A percentile compares a stretch with the other conserved stretches of the same genome.
Evolutionary conservation across 2,888 invertebrate species (phyloP).

Genomic region (Hydropsyche betteni): DNA sequence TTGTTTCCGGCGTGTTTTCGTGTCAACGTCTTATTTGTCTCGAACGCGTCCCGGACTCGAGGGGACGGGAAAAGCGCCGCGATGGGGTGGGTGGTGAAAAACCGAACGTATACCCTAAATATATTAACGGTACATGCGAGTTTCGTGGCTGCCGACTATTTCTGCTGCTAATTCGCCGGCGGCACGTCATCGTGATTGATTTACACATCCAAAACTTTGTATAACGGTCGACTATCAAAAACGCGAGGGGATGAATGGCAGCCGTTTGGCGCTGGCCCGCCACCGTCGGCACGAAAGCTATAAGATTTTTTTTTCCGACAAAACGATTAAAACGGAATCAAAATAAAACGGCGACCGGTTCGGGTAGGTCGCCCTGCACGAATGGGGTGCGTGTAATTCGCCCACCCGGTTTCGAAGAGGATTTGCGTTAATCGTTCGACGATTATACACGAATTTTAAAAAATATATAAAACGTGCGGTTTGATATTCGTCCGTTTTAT

Average conservation of each 20-base stretch:
- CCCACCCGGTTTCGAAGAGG: no score
- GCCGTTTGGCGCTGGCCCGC: slow-evolving; percentile 13
- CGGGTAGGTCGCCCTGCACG: no score
- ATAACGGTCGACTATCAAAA: slow-evolving; percentile 30
- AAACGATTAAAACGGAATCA: no score
- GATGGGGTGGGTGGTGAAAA: slow-evolving; percentile 3
- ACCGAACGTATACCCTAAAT: background rate
- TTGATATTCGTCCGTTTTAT: no score
- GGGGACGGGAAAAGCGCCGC: background rate
- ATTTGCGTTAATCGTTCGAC: no score
- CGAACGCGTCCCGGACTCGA: background rate
- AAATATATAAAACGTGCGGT: no score
- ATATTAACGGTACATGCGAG: background rate
- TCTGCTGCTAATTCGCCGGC: slow-evolving; percentile 45
- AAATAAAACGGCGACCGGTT: no score
- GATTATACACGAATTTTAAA: no score
- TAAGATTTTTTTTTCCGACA: no score
- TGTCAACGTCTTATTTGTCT: slow-evolving; percentile 50
- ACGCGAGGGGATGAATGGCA: slow-evolving; percentile 31
- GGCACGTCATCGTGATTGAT: slow-evolving; percentile 49
- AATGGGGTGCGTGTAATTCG: no score
- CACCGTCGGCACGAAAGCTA: background rate
- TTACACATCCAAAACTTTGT: slow-evolving; percentile 43
- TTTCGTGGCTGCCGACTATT: slow-evolving; percentile 44
- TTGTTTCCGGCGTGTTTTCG: slow-evolving; percentile 39